Base-by-base conservation (phyloP, 2,888 invertebrate species). In the Halocaridina rubra region DNA sequence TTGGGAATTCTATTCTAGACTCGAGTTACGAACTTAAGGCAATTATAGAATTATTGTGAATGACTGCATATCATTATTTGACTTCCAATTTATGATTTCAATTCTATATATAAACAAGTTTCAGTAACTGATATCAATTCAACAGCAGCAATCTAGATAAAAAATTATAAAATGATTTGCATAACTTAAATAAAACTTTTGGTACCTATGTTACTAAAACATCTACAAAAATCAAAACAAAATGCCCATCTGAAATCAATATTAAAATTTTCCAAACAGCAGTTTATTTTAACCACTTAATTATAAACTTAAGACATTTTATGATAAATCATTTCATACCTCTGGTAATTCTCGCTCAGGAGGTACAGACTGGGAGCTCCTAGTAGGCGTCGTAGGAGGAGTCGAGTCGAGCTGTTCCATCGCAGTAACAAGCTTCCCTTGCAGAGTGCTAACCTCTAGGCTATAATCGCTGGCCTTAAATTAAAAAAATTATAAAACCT, bases 391-490 rank as follows among this genome's bases (percentile, higher is more conserved):
- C 33, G 81, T 82, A 30, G 85, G 85, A 0, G 87, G 85, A 5
- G 87, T 82, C 27, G 82, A 46, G 46, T 87, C 87, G 27, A 87
- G 61, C 33, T 85, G 82, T 39, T 87, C 87, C 4, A 76, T 76
- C 2, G 87, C 87, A 24, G 87, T 81, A 22, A 85, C 61, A 3
- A 87, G 77, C 29, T 87, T 87, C 7, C 77, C 87, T 53, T 85
- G 85, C 8, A 87, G 82, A 10, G 85, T 81, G 27, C 85, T 85
- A 27, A 87, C 72, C 72, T 87, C 87, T 16, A 87, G 80, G 64
- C 87, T 87, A 46, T 87, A 85, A 33, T 87, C 87, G 33, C 81
- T 85, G 3, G 80, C 85, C 87, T 87, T 75, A 16, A 46, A 8
- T 46, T 32, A 13, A 78, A 72, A 30, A n/a, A n/a, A n/a, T n/a